phyloP scores from a whole-genome alignment of 1,140 invertebrate species.

The Calliphora vicina region DNA sequence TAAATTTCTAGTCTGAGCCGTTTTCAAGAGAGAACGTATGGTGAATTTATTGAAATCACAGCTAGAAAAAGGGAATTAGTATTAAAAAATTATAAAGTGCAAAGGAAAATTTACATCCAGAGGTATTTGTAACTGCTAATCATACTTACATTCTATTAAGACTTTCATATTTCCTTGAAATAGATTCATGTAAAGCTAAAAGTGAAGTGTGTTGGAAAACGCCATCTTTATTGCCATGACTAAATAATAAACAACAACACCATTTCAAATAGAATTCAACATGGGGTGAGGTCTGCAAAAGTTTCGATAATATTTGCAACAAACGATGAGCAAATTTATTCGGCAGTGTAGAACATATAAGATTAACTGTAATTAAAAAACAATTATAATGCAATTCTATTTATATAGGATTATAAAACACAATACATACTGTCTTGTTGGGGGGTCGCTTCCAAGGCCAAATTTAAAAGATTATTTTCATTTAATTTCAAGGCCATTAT shows the following conservation, averaged over 20 bases:
- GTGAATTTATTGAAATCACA: slow-evolving; percentile 86
- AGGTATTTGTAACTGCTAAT: no score
- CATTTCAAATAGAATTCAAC: slow-evolving; percentile 89
- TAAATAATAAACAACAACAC: slow-evolving; percentile 73
- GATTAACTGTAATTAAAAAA: slow-evolving; percentile 71
- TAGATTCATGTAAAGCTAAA: slow-evolving; percentile 79
- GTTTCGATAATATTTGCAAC: slow-evolving; percentile 73
- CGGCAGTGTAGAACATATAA: slow-evolving; percentile 75
- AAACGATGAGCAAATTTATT: slow-evolving; percentile 80
- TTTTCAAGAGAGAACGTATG: slow-evolving; percentile 69
- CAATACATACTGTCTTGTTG: slow-evolving; percentile 74
- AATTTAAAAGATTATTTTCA: slow-evolving; percentile 77
- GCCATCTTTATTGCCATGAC: slow-evolving; percentile 66
- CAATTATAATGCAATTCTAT: background rate
- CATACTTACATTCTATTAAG: slow-evolving; percentile 88
- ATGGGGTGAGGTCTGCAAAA: slow-evolving; percentile 80
- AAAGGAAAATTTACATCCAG: no score
- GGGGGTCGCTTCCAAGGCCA: slow-evolving; percentile 87
- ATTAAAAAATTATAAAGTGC: no score
- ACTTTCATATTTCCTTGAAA: slow-evolving; percentile 81
- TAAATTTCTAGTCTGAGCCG: slow-evolving; percentile 65
- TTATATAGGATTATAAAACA: background rate
- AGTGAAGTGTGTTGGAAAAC: slow-evolving; percentile 71
- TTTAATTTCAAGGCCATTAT: slow-evolving; percentile 89
- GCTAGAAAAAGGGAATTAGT: slow-evolving; percentile 65